Conservation (phyloP, 2,797 vertebrate genomes). For the Graptemys geographica region DNA sequence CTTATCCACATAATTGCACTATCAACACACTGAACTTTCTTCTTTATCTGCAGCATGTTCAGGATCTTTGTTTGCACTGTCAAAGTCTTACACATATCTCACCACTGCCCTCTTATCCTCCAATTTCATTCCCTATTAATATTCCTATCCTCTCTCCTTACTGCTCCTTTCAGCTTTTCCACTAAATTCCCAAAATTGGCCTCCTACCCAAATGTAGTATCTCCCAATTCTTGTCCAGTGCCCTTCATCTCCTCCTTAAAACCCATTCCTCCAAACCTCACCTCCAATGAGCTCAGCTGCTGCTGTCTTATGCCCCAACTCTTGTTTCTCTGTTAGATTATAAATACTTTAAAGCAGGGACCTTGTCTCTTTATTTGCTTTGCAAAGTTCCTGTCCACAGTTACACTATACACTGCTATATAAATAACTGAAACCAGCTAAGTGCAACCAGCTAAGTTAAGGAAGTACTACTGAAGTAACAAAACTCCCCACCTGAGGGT, state of each 20-base stretch:
- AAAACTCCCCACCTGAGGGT: background rate
- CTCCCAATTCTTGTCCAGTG: background rate
- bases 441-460: background rate
- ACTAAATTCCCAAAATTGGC: background rate
- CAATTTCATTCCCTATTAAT: background rate
- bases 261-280: background rate
- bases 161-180: background rate
- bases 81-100: background rate
- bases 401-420: background rate
- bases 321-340: background rate
- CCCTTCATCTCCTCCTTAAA: background rate
- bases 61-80: background rate
- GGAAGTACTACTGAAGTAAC: background rate
- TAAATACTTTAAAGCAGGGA: background rate
- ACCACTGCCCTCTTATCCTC: background rate
- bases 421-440: background rate
- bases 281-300: background rate
- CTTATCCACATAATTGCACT: fast-evolving
- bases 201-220: background rate
- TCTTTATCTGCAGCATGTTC: background rate
- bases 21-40: background rate
- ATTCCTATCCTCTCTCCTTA: background rate
- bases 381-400: background rate
- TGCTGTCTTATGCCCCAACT: background rate
- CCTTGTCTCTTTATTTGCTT: background rate